Percentiles rank a stretch among this genome's conserved stretches.
phyloP scores from a whole-genome alignment of 2,797 vertebrate genomes.

The Hephaestus fuliginosus region DNA sequence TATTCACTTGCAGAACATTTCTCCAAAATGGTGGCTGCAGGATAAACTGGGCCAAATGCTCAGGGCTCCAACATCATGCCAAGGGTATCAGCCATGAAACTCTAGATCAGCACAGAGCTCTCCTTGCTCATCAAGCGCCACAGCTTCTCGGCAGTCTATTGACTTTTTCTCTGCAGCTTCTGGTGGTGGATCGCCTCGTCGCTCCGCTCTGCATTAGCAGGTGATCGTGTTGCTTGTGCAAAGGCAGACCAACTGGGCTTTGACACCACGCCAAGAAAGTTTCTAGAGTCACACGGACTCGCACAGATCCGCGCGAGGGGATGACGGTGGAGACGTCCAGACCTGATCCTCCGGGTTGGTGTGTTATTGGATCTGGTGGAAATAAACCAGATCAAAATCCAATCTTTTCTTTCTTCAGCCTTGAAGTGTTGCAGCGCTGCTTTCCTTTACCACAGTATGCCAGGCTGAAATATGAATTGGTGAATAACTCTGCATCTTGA shows the following conservation, averaged over 20 bases:
- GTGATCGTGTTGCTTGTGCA: conserved; percentile 38
- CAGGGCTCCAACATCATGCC: neutral
- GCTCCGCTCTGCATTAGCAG: conserved; percentile 22
- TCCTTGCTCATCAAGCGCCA: conserved; percentile 31
- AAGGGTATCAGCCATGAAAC: conserved; percentile 22
- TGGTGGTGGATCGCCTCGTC: conserved; percentile 15
- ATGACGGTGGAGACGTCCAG: neutral
- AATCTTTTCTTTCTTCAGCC: too few species aligned
- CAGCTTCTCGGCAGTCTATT: conserved; percentile 13
- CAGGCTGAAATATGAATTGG: too few species aligned
- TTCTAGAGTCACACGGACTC: conserved; percentile 20
- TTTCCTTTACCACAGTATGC: too few species aligned
- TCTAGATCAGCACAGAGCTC: conserved; percentile 27
- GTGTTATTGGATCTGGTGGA: neutral
- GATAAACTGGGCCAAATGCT: conserved; percentile 17
- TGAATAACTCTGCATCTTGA: too few species aligned
- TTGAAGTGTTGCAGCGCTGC: too few species aligned
- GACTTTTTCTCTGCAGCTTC: conserved; percentile 19
- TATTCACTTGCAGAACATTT: neutral
- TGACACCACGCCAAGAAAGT: conserved; percentile 34
- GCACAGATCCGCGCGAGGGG: neutral
- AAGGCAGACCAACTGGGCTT: conserved; percentile 12
- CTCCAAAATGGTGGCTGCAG: neutral
- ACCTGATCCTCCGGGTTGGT: neutral
- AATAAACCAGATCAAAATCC: neutral